Evolutionary conservation across 92 coral and sea anemone species (phyloP).

Genomic region (Plumapathes pennacea): DNA sequence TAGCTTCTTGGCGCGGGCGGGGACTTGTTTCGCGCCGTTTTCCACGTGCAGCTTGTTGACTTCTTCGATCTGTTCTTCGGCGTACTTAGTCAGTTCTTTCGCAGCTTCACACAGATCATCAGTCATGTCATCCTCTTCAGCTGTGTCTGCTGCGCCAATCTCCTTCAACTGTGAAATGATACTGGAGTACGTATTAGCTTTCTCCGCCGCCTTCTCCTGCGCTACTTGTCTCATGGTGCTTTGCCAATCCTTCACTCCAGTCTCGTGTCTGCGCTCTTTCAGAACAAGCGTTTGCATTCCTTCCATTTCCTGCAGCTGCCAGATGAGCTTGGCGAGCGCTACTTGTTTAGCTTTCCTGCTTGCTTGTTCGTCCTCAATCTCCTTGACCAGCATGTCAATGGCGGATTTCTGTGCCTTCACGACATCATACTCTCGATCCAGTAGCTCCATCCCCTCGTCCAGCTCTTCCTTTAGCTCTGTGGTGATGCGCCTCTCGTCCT

Average conservation of each 20-base stretch:
- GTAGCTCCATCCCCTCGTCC: constrained; percentile 67
- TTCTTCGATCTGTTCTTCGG: constrained; percentile 46
- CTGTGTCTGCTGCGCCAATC: constrained; percentile 43
- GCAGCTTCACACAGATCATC: constrained; percentile 67
- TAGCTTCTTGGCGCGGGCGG: constrained; percentile 8
- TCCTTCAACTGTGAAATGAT: constrained; percentile 63
- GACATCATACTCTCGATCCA: constrained; percentile 78
- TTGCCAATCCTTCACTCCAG: constrained; percentile 39
- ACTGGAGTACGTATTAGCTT: constrained; percentile 53
- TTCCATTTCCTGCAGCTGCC: constrained; percentile 80
- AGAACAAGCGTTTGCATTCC: constrained; percentile 69
- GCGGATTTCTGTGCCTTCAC: constrained; percentile 77
- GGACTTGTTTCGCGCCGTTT: constrained; percentile 8
- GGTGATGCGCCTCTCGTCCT: constrained; percentile 61
- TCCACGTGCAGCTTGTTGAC: constrained; percentile 10
- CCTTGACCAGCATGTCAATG: constrained; percentile 72
- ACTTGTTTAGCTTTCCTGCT: constrained; percentile 64
- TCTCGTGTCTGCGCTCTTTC: constrained; percentile 26
- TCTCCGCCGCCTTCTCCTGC: constrained; percentile 62
- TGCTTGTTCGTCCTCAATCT: constrained; percentile 77
- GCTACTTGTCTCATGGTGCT: constrained; percentile 46
- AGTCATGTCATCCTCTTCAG: constrained; percentile 45
- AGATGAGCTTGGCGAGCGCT: constrained; percentile 72
- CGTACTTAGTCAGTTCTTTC: constrained; percentile 59
- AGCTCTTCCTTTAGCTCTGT: constrained; percentile 74